Base-by-base conservation (phyloP, 2,888 invertebrate species). In the Cryptops parisi region DNA sequence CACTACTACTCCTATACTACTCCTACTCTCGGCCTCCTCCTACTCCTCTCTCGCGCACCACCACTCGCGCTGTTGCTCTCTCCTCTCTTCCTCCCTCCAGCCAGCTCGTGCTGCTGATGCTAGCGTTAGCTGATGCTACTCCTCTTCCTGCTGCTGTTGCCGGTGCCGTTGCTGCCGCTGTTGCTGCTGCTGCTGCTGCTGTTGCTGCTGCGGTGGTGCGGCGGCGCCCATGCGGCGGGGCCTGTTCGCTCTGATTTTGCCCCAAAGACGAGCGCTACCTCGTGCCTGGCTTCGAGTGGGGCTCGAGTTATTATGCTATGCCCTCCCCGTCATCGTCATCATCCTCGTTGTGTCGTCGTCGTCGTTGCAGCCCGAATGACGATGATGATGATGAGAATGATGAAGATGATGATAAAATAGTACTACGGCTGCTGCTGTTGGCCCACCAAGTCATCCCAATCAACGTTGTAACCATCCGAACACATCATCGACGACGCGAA, bases 191-290 rank as follows among this genome's bases (percentile, higher is more conserved):
- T n/a, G 33, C 33, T 15, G 33, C 33, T 33, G 33, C 33, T 33
- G 33, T 15, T 33, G 33, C 33, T 33, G 33, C 33, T 33, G 9
- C 15, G 33, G 6, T 33, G 33, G 33, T 33, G 33, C 33, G 33
- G 33, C 15, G 33, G 33, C 15, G 33, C 33, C 33, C 33, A 33
- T 33, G 33, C 43, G 43, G 19, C 6, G 43, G 9, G 43, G 15
- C 9, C 9, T 9, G n/a, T n/a, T n/a, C n/a, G n/a, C n/a, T n/a
- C n/a, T n/a, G n/a, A n/a, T n/a, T n/a, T n/a, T n/a, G n/a, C n/a
- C n/a, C n/a, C n/a, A n/a, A 9, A 12, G n/a, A 17, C 43, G 43
- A 41, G 43, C 43, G 43, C 43, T 41, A 41, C 43, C 43, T 41
- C 21, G 43, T 41, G 43, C 43, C 43, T 19, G 43, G 15, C 21